Evolutionary conservation across 2,797 vertebrate species (phyloP), one percentile per base, ranked within the genome.

Genomic region (Rhabdophis nuchalis): DNA sequence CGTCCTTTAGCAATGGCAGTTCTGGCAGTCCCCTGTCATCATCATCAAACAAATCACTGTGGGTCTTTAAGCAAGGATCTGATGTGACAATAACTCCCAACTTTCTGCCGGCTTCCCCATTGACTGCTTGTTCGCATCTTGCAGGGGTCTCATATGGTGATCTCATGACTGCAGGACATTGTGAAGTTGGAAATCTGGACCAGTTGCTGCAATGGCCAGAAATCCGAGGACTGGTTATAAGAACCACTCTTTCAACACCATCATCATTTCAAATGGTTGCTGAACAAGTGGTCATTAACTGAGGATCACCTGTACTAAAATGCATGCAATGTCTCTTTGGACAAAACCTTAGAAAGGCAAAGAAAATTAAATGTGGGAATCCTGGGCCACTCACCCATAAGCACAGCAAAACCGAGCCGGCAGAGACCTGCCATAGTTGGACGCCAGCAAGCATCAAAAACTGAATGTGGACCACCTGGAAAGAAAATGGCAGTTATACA

Each of bases 381-480:
- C n/a, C 46, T 56, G 88, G 0, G 0, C 5, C 46, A 96, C 97
- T 97, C 90, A 99, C 98, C 98, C 96, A 98, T 97, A 16, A 99
- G 98, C 88, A 99, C 96, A 0, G 98, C 98, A 0, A 98, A 98
- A 92, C 98, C 98, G 11, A 98, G 93, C 91, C 85, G 95, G 94
- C 97, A 98, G 95, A 98, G 95, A 0, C 97, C 97, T 0, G 98
- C 98, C 92, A 98, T 97, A 86, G 96, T 97, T 0, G 95, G 92
- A 89, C 97, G 98, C 98, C 98, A 99, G 93, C 98, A 97, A 32
- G 98, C 98, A 27, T 98, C 95, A 0, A 97, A 98, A 95, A 98
- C 97, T 0, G 98, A 96, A 7, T 98, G 98, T 20, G 98, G 98
- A 0, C 98, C 98, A 90, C 98, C 98, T 98, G 94, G 27, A 61